Evolutionary conservation across 1,140 invertebrate genomes (phyloP).

Genomic region (Megalopta genalis): DNA sequence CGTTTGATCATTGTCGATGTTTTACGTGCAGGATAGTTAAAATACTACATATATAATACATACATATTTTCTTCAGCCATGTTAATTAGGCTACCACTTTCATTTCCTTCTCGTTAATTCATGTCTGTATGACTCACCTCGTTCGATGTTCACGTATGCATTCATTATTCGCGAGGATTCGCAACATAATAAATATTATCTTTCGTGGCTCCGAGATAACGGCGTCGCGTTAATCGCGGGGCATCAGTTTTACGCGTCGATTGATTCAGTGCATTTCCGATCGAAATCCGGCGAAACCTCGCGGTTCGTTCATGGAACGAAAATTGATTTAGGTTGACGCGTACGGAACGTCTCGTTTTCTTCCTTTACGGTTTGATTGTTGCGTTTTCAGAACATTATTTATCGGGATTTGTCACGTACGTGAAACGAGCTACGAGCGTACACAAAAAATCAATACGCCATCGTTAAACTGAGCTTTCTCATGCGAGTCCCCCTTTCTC

Average conservation of each 20-base stretch:
- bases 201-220: conserved; percentile 1
- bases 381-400: neutral
- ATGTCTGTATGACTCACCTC: neutral
- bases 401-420: neutral
- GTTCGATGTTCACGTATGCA: neutral
- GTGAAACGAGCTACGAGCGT: neutral
- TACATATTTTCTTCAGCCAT: neutral
- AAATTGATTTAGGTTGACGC: neutral
- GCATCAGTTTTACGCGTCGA: conserved; percentile 14
- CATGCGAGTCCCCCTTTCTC: too few species aligned
- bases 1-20: too few species aligned
- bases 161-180: conserved; percentile 9
- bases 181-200: neutral
- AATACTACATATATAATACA: neutral
- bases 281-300: neutral
- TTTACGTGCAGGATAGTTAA: neutral
- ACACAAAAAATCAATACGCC: too few species aligned
- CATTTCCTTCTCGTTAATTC: neutral
- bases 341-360: neutral
- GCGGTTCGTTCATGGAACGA: neutral
- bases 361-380: neutral
- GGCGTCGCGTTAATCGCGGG: neutral
- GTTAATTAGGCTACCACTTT: neutral
- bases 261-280: neutral
- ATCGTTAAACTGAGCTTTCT: too few species aligned